Conservation (phyloP, 2,113 vertebrate species). For the Scortum barcoo region DNA sequence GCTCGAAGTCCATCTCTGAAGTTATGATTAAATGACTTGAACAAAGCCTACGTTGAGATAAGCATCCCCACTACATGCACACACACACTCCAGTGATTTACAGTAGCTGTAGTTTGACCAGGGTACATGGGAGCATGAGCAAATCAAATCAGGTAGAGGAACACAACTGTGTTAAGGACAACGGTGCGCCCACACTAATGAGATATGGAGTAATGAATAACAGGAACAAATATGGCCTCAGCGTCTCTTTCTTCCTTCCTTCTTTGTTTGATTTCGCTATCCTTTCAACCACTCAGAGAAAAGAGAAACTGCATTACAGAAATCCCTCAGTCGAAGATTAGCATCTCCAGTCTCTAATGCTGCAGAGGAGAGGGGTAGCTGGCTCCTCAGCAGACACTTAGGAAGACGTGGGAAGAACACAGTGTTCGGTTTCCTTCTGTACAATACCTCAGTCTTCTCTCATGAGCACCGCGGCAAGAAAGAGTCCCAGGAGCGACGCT, state of each 20-base stretch:
- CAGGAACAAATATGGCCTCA: conserved; percentile 34
- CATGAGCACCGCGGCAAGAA: not conserved
- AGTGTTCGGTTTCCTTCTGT: not conserved
- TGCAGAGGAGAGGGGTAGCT: conserved; percentile 1
- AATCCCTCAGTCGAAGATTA: conserved; percentile 76
- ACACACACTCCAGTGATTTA: conserved; percentile 46
- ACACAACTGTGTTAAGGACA: conserved; percentile 68
- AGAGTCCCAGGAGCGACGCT: not conserved
- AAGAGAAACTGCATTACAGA: conserved; percentile 76
- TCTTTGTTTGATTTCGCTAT: conserved; percentile 25
- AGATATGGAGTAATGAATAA: conserved; percentile 64
- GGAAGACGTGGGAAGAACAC: not conserved
- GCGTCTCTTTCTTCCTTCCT: conserved; percentile 8
- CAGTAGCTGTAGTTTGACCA: conserved; percentile 24
- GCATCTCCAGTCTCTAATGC: conserved; percentile 76
- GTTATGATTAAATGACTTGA: conserved; percentile 28
- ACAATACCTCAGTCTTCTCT: not conserved
- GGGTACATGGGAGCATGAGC: conserved; percentile 36
- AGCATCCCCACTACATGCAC: conserved; percentile 1
- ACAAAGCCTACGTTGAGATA: conserved; percentile 25
- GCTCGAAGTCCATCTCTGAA: conserved; percentile 39
- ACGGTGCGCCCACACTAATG: conserved; percentile 58
- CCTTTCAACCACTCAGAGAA: conserved; percentile 73
- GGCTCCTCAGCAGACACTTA: conserved; percentile 8
- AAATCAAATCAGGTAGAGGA: conserved; percentile 78